These are phyloP conservation scores for Ochropleura leucogaster DNA, from an alignment of 2,888 invertebrate genomes.

Conservation along the genomic window DNA sequence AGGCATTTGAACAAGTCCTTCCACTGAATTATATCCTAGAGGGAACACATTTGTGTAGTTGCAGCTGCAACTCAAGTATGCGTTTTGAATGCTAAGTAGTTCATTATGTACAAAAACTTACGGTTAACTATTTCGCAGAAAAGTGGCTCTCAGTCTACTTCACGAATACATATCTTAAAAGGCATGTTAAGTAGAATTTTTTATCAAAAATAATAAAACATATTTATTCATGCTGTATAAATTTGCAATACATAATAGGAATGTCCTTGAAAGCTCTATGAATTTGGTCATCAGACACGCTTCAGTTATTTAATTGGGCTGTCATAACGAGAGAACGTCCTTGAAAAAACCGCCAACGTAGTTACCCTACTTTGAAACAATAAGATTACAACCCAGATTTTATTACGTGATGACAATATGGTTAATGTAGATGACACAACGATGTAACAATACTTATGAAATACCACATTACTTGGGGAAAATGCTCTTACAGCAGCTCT, in stretches of 20 bases:
- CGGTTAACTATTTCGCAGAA: constrained; percentile 70
- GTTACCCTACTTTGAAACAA: constrained; percentile 64
- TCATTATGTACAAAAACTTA: constrained; percentile 74
- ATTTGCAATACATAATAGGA: constrained; percentile 54
- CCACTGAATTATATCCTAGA: constrained; percentile 51
- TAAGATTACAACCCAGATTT: constrained; percentile 62
- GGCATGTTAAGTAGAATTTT: constrained; percentile 13
- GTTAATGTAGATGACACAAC: constrained; percentile 65
- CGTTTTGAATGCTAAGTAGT: constrained; percentile 76
- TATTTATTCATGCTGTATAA: constrained; percentile 25
- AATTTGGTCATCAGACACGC: constrained; percentile 52
- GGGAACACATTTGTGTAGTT: constrained; percentile 58
- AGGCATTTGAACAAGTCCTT: constrained; percentile 33
- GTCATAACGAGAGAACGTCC: constrained; percentile 49
- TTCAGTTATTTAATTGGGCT: constrained; percentile 55
- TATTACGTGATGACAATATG: constrained; percentile 65
- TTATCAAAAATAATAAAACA: constrained; percentile 26
- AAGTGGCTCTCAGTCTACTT: constrained; percentile 63
- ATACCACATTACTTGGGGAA: constrained; percentile 52
- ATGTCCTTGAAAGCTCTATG: constrained; percentile 52
- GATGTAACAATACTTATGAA: constrained; percentile 68
- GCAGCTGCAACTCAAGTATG: constrained; percentile 70
- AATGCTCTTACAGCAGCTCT: constrained; percentile 55
- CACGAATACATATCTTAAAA: constrained; percentile 64
- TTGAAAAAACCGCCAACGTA: constrained; percentile 50